Percentiles rank a stretch among this genome's conserved stretches.
Conservation (phyloP, 1,140 invertebrate species). For the Tetraneura akinire region DNA sequence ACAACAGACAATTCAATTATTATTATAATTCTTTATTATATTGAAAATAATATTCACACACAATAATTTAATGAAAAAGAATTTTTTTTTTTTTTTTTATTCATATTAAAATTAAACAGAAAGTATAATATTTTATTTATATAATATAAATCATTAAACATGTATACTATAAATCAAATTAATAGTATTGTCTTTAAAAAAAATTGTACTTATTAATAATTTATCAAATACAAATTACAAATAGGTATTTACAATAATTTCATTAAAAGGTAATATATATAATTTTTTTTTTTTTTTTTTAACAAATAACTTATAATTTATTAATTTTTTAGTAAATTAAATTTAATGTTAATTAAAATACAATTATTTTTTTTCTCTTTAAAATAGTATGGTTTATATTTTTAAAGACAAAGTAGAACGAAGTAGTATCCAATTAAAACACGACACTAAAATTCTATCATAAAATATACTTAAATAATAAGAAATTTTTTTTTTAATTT, state of each 20-base stretch:
- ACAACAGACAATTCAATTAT: too few relatives aligned
- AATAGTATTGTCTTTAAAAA: too few relatives aligned
- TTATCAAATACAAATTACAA: neutral
- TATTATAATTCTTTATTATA: too few relatives aligned
- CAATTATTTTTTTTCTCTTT: neutral
- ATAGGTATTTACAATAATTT: neutral
- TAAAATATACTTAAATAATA: neutral
- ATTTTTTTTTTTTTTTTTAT: too few relatives aligned
- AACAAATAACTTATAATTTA: neutral
- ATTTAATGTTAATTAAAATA: constrained; percentile 3
- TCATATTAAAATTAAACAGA: too few relatives aligned
- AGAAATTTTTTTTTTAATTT: too few relatives aligned
- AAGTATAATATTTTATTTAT: too few relatives aligned
- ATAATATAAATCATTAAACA: too few relatives aligned
- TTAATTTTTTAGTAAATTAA: neutral
- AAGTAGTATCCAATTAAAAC: neutral
- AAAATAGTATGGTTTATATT: neutral
- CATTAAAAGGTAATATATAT: neutral
- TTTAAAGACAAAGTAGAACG: neutral
- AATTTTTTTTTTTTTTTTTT: constrained; percentile 1
- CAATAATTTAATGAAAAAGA: too few relatives aligned
- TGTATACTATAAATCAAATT: too few relatives aligned
- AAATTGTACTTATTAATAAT: too few relatives aligned
- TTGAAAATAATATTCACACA: too few relatives aligned
- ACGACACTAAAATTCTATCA: neutral